A percentile compares a stretch with the other conserved stretches of the same genome.
These are phyloP conservation scores for Drosophila mimica DNA, from an alignment of 2,888 invertebrate species.

Conservation along the genomic window DNA sequence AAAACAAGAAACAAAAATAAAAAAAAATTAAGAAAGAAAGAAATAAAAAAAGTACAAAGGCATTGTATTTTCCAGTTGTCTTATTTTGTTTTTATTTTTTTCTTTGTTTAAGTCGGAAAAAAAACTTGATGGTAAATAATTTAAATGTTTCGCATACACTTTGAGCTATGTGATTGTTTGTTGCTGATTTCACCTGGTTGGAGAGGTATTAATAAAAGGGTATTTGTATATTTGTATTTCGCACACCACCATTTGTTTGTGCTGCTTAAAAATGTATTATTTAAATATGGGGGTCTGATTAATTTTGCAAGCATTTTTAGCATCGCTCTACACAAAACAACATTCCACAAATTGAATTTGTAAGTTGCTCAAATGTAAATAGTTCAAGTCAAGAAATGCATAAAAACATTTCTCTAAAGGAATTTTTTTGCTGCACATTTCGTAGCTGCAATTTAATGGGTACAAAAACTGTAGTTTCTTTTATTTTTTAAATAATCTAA, in stretches of 20 bases:
- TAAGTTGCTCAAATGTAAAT: neutral
- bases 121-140: slow-evolving; percentile 69
- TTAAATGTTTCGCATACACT: slow-evolving; percentile 59
- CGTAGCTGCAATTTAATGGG: neutral
- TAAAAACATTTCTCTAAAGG: neutral
- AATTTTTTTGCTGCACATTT: neutral
- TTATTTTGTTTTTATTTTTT: slow-evolving; percentile 14
- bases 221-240: neutral
- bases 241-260: neutral
- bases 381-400: neutral
- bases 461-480: neutral
- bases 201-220: neutral
- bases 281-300: neutral
- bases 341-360: neutral
- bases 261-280: neutral
- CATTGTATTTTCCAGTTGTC: slow-evolving; percentile 21
- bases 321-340: neutral
- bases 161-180: slow-evolving; percentile 19
- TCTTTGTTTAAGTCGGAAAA: slow-evolving; percentile 33
- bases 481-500: slow-evolving; percentile 31
- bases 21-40: slow-evolving; percentile 13
- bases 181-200: slow-evolving; percentile 19
- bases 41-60: slow-evolving; percentile 44
- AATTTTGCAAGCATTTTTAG: neutral
- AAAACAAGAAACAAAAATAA: slow-evolving; percentile 7